Conservation (phyloP, 92 coral and sea anemone genomes). For the Phymanthus crucifer region DNA sequence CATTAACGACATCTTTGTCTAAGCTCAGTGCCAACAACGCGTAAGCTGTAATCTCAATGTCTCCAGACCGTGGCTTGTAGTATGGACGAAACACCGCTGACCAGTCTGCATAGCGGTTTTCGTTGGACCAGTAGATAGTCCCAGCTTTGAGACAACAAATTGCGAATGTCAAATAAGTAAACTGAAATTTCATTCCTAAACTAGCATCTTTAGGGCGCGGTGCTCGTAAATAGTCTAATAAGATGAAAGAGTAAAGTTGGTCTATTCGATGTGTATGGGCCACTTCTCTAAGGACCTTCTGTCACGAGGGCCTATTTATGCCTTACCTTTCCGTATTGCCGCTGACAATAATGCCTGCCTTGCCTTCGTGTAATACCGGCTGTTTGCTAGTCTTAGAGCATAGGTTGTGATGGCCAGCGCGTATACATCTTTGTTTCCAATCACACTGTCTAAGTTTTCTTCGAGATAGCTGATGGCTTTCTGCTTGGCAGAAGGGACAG, state of each 20-base stretch:
- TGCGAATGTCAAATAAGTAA: not conserved
- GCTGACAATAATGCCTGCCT: conserved; percentile 42
- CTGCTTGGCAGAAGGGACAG: conserved; percentile 34
- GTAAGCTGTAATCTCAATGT: conserved; percentile 88
- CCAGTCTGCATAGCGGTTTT: conserved; percentile 1
- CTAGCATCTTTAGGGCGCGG: not conserved
- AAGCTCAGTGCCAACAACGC: conserved; percentile 60
- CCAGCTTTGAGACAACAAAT: conserved; percentile 49
- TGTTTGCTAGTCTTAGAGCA: conserved; percentile 62
- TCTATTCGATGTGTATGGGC: too few relatives aligned
- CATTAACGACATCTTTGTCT: conserved; percentile 47
- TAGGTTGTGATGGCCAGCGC: conserved; percentile 78
- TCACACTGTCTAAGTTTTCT: conserved; percentile 8
- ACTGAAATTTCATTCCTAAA: too few relatives aligned
- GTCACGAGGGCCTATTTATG: too few relatives aligned
- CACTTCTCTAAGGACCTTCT: too few relatives aligned
- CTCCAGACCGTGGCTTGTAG: conserved; percentile 82
- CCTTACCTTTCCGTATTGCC: conserved; percentile 70
- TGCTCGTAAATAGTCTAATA: too few relatives aligned
- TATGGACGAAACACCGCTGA: conserved; percentile 73
- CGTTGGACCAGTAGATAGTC: conserved; percentile 71
- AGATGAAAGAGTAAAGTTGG: too few relatives aligned
- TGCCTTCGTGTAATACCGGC: conserved; percentile 20
- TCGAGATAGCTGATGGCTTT: conserved; percentile 52
- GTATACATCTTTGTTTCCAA: conserved; percentile 53